Evolutionary conservation across 1,140 invertebrate genomes (phyloP).

Genomic region (Aplysia californica): DNA sequence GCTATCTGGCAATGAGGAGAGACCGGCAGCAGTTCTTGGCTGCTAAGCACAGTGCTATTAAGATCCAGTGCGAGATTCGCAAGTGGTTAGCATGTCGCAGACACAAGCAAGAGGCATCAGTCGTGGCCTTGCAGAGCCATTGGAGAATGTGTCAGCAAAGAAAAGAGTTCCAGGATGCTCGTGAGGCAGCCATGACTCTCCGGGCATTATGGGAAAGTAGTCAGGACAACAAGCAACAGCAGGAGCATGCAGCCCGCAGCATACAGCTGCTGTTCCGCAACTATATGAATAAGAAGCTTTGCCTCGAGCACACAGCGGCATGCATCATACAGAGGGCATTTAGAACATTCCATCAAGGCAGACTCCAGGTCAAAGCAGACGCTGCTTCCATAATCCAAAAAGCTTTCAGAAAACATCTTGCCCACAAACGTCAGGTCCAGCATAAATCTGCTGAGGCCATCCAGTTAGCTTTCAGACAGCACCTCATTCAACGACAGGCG

Average conservation of each 20-base stretch:
- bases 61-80: not conserved
- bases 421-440: not conserved
- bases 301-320: conserved; percentile 35
- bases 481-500: not conserved
- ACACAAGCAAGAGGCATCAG: conserved; percentile 12
- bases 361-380: not conserved
- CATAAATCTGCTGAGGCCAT: conserved; percentile 17
- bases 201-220: too few species aligned
- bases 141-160: conserved; percentile 32
- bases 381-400: conserved; percentile 26
- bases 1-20: conserved; percentile 1
- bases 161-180: not conserved
- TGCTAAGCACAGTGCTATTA: conserved; percentile 5
- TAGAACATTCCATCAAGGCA: conserved; percentile 20
- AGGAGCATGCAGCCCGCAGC: not conserved
- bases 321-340: conserved; percentile 39
- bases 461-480: conserved; percentile 13
- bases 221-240: conserved; percentile 9
- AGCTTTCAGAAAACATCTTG: conserved; percentile 8
- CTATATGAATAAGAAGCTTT: not conserved
- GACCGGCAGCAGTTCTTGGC: conserved; percentile 18
- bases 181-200: not conserved
- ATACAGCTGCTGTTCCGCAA: not conserved
- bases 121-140: conserved; percentile 39
- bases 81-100: not conserved